Conservation (phyloP, 2,888 invertebrate species). For the Sminthurides aquaticus region DNA sequence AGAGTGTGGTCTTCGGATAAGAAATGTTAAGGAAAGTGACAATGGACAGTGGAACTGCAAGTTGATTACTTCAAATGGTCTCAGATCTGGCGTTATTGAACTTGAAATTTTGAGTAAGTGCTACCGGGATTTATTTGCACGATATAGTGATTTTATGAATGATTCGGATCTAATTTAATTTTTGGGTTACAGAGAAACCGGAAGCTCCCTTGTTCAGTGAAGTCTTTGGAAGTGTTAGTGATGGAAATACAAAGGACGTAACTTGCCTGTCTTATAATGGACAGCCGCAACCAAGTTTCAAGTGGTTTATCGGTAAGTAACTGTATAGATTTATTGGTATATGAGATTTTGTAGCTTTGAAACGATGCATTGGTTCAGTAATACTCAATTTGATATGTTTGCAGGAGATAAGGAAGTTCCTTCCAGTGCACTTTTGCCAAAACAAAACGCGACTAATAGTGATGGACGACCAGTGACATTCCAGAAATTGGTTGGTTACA, state of each 20-base stretch:
- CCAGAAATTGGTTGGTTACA: slow-evolving; percentile 29
- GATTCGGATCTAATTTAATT: too few species aligned
- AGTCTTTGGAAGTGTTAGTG: slow-evolving; percentile 1
- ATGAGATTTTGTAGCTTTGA: neutral
- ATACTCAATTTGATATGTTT: slow-evolving; percentile 4
- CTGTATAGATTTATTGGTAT: neutral
- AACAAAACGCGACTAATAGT: slow-evolving; percentile 8
- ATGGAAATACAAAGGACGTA: slow-evolving; percentile 15
- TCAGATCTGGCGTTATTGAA: slow-evolving; percentile 23
- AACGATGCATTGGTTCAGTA: neutral
- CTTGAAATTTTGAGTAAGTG: slow-evolving; percentile 28
- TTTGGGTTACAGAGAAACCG: slow-evolving; percentile 41
- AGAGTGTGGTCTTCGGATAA: slow-evolving; percentile 34
- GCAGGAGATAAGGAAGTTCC: slow-evolving; percentile 28
- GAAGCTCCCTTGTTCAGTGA: slow-evolving; percentile 13
- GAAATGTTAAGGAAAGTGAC: slow-evolving; percentile 30
- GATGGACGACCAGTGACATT: slow-evolving; percentile 22
- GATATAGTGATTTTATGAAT: too few species aligned
- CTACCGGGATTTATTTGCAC: neutral
- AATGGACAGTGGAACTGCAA: slow-evolving; percentile 37
- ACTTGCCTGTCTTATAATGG: slow-evolving; percentile 34
- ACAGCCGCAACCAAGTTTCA: slow-evolving; percentile 37
- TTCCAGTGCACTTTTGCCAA: slow-evolving; percentile 12
- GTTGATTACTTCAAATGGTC: slow-evolving; percentile 23
- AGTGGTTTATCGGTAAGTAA: slow-evolving; percentile 40